Evolutionary conservation across 2,888 invertebrate species (phyloP), one percentile per base, ranked within the genome.

Genomic region (Drosophila villosipedis): DNA sequence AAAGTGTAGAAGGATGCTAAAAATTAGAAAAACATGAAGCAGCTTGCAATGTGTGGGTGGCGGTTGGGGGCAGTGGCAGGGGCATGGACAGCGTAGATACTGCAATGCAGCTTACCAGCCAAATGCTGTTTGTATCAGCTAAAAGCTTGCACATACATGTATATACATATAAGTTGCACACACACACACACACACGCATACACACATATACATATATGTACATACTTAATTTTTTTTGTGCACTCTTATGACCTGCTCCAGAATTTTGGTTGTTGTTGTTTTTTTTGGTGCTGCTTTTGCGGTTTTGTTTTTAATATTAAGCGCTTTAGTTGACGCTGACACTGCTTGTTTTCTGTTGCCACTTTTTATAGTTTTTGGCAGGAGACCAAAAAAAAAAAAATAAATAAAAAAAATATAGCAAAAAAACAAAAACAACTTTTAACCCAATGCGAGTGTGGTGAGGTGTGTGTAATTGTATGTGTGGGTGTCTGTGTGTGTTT

Each of bases 251-350:
- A 54, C 49, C 60, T 59, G 70, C 59, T 52, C 49, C 50, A 59
- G 65, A 60, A 69, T 60, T 69, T 35, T 65, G 64, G 55, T 28
- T 73, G 53, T 67, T 66, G 60, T 37, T 80, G 63, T 39, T 62
- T 61, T 61, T 76, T 57, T 30, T 69, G 58, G 49, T 53, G 66
- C 4, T 64, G 73, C 52, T 74, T 60, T 72, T 79, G 83, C 62
- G 80, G 79, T 77, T 81, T 81, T 81, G 87, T 83, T 84, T 89
- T 89, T 85, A 89, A 89, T 85, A 85, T 86, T 76, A 86, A 85
- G 73, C 80, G 81, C 68, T 76, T 78, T 75, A 75, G 80, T 88
- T 89, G 84, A 83, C 84, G 85, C 85, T 88, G 85, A 85, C 86
- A 76, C 67, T 84, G 85, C 85, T 86, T 86, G 86, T 89, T 89